Evolutionary conservation across 2,797 vertebrate genomes (phyloP).

Genomic region (Gephyroberyx darwinii): DNA sequence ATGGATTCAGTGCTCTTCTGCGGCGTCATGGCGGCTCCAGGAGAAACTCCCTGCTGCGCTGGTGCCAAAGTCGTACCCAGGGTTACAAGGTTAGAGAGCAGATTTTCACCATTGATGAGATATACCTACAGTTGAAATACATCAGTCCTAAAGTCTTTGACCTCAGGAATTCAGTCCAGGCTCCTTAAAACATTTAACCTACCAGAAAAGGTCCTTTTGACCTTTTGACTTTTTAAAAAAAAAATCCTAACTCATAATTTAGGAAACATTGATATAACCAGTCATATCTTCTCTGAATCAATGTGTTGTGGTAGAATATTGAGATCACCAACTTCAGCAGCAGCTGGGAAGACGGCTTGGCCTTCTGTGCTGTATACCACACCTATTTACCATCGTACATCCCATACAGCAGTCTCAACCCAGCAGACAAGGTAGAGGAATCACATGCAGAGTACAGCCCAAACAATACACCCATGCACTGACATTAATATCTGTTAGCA

Average conservation of each 20-base stretch:
- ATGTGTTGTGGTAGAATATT: conserved; percentile 77
- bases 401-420: conserved; percentile 75
- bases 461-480: no score
- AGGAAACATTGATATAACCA: background rate
- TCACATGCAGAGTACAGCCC: background rate
- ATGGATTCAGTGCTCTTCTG: conserved; percentile 79
- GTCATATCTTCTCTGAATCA: background rate
- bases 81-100: conserved; percentile 78
- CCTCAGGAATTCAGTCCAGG: no score
- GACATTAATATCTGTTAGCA: no score
- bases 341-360: conserved; percentile 86
- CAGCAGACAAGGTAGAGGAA: conserved; percentile 76
- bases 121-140: background rate
- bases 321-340: conserved; percentile 87
- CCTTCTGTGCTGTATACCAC: conserved; percentile 84
- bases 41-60: conserved; percentile 82
- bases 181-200: no score
- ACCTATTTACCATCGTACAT: conserved; percentile 79
- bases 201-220: background rate
- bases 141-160: background rate
- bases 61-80: conserved; percentile 81
- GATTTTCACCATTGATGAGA: background rate
- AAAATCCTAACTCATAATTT: background rate
- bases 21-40: conserved; percentile 82
- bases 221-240: no score